Conservation (phyloP, 2,888 invertebrate genomes). For the Drosophila anceps region DNA sequence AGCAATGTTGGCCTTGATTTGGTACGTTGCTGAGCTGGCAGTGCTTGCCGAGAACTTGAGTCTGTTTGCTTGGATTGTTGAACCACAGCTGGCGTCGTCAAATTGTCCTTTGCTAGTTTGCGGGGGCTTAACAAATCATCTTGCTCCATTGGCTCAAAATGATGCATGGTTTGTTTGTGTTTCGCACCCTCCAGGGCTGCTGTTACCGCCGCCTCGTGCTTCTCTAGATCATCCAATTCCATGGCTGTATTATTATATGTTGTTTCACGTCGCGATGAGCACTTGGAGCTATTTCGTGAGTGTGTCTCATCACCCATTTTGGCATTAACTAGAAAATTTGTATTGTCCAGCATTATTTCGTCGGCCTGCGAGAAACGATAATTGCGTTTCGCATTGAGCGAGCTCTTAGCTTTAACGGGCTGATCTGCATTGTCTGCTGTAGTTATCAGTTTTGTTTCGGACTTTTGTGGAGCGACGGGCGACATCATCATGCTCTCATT, state of each 20-base stretch:
- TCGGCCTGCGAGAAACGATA: slow-evolving; percentile 69
- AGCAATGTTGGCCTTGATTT: slow-evolving; percentile 13
- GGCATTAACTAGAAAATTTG: slow-evolving; percentile 71
- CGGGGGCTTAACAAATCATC: background rate
- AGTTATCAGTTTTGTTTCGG: background rate
- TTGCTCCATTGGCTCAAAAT: slow-evolving; percentile 12
- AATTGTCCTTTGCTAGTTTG: too few species aligned
- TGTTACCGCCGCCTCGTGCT: slow-evolving; percentile 34
- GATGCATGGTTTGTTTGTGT: slow-evolving; percentile 10
- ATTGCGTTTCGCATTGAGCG: slow-evolving; percentile 20
- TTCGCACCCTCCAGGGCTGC: slow-evolving; percentile 23
- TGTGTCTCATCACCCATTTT: slow-evolving; percentile 73
- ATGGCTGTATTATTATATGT: slow-evolving; percentile 49
- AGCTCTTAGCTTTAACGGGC: background rate
- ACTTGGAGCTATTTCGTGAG: slow-evolving; percentile 64
- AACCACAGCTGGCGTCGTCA: background rate
- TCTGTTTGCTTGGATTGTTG: background rate
- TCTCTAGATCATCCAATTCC: slow-evolving; percentile 57
- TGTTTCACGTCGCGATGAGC: slow-evolving; percentile 55
- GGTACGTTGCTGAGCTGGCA: background rate
- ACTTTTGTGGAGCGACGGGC: slow-evolving; percentile 26
- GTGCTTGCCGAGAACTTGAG: background rate
- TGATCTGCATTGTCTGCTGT: slow-evolving; percentile 1
- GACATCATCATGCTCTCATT: slow-evolving; percentile 59
- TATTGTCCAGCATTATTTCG: slow-evolving; percentile 73